Base-by-base conservation (phyloP, 2,888 invertebrate species). In the Muscina levida region DNA sequence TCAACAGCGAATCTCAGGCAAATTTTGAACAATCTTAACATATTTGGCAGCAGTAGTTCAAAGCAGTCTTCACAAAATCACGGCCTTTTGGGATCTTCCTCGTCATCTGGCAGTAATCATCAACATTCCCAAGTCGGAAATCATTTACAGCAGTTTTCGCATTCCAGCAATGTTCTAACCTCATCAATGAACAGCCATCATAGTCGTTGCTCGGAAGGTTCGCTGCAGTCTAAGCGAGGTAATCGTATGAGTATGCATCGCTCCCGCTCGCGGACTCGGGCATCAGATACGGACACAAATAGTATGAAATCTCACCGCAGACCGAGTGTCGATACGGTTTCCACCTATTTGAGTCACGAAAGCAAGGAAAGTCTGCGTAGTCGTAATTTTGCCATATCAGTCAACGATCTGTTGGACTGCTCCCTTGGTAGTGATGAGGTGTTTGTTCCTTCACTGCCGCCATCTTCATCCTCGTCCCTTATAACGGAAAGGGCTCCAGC, bases 311-410 rank as follows among this genome's bases (percentile, higher is more conserved):
- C 95, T 68, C 94, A 94, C 56, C 92, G 96, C 3, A 92, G 96
- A 13, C 96, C 96, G 75, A 96, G 96, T 88, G 94, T 96, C 51
- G 97, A 97, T 89, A 97, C 97, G 11, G 95, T 97, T 37, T 96
- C 96, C 77, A 97, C 97, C 0, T 97, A 97, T 92, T 92, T 97
- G 85, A 96, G 96, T 88, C 96, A 95, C 84, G 96, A 96, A 90
- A 96, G 95, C 91, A 94, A 94, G 88, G 94, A 94, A 82, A 94
- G 94, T 86, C 79, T 90, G 68, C 93, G 94, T 59, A 94, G 94
- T 86, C 87, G 90, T 46, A 90, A 90, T 82, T 90, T 90, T 84
- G 88, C 90, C 82, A 90, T 92, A 80, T 92, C 93, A 0, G 92
- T 94, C 83, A 93, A 93, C 82, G 94, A 94, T 91, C 91, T 95